Conservation (phyloP, 1,140 invertebrate genomes). For the Amphibalanus amphitrite region DNA sequence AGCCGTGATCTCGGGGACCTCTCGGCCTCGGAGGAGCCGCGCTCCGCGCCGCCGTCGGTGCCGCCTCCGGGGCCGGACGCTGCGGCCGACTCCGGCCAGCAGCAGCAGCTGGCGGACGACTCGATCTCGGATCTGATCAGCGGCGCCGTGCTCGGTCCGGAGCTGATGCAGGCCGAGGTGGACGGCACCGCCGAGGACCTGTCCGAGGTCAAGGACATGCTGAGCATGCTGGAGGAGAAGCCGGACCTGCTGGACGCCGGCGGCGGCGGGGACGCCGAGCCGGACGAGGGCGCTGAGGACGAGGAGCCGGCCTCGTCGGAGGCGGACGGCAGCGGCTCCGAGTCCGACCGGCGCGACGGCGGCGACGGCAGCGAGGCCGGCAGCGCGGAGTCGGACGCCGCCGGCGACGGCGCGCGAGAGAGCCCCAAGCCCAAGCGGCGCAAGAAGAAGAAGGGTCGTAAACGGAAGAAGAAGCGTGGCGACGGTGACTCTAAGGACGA, state of each 20-base stretch:
- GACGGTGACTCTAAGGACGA: neutral
- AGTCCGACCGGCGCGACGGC: neutral
- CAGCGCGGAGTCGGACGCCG: neutral
- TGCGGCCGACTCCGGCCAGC: too few species aligned
- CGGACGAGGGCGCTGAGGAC: slow-evolving; percentile 7
- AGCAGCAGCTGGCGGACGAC: neutral
- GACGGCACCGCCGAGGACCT: slow-evolving; percentile 3
- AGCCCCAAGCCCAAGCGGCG: slow-evolving; percentile 8
- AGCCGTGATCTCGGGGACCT: neutral
- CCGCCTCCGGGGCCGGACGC: too few species aligned
- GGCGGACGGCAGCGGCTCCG: slow-evolving; percentile 8
- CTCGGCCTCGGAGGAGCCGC: neutral
- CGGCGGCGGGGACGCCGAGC: neutral
- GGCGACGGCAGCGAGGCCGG: neutral
- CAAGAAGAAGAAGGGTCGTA: slow-evolving; percentile 10
- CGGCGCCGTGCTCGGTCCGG: neutral
- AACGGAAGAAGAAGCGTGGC: neutral
- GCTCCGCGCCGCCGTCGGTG: neutral
- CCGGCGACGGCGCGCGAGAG: neutral
- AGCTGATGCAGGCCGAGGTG: neutral
- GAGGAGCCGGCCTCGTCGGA: slow-evolving; percentile 2
- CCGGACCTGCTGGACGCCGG: neutral
- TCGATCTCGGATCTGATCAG: neutral
- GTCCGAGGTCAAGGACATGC: slow-evolving; percentile 4
- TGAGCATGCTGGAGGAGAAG: slow-evolving; percentile 3